phyloP scores from a whole-genome alignment of 2,888 invertebrate genomes.

The Leucania comma region DNA sequence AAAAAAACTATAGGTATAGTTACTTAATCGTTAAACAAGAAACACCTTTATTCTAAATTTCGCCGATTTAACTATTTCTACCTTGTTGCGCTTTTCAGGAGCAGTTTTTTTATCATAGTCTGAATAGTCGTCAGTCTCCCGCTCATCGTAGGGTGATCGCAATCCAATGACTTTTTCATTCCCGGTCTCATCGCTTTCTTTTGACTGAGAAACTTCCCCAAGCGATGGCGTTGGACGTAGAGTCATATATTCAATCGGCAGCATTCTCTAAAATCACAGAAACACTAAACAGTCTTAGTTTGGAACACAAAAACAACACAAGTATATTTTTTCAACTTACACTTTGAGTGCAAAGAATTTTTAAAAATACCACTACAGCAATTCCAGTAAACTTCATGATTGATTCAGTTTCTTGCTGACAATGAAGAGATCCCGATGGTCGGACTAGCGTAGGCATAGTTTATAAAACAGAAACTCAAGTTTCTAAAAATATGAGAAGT shows the following conservation, averaged over 20 bases:
- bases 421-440: constrained; percentile 66
- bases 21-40: not conserved
- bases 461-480: constrained; percentile 75
- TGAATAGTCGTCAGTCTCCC: constrained; percentile 66
- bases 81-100: constrained; percentile 68
- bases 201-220: not conserved
- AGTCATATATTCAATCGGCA: constrained; percentile 70
- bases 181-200: constrained; percentile 56
- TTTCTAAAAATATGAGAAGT: constrained; percentile 72
- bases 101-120: constrained; percentile 61
- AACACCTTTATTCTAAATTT: not conserved
- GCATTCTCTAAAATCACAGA: constrained; percentile 74
- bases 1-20: constrained; percentile 12
- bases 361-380: constrained; percentile 67
- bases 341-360: constrained; percentile 71
- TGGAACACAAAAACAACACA: not conserved
- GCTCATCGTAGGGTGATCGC: constrained; percentile 61
- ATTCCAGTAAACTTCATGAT: constrained; percentile 75
- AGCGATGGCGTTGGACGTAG: constrained; percentile 47
- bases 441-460: constrained; percentile 63
- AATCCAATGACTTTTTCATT: constrained; percentile 70
- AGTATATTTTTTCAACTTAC: constrained; percentile 67
- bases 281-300: constrained; percentile 42
- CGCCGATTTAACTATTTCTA: constrained; percentile 42
- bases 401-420: constrained; percentile 61